These are phyloP conservation scores for Lathamus discolor DNA, from an alignment of 2,113 vertebrate genomes.

Conservation along the genomic window DNA sequence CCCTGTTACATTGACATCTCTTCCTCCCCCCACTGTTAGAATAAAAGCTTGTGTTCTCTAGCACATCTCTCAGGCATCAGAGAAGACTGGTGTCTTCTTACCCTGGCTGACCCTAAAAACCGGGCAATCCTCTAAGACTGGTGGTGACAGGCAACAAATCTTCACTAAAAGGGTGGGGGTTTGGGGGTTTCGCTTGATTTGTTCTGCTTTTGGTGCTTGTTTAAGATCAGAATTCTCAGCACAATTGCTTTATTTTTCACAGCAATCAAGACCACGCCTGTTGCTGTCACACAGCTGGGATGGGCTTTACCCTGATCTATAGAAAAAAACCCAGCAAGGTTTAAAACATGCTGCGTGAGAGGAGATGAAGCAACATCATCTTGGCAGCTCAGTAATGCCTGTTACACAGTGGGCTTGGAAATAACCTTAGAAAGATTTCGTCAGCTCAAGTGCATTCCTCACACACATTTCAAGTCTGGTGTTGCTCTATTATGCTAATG, in stretches of 20 bases:
- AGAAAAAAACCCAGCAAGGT: neutral
- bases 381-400: neutral
- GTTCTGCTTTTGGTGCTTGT: neutral
- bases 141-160: neutral
- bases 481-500: neutral
- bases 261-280: neutral
- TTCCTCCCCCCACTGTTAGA: neutral
- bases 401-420: neutral
- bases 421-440: neutral
- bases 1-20: neutral
- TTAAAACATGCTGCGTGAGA: neutral
- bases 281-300: neutral
- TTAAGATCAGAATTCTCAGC: neutral
- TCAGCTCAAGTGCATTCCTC: neutral
- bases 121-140: neutral
- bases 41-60: neutral
- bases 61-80: neutral
- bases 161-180: neutral
- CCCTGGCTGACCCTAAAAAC: neutral
- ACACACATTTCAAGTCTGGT: too few species aligned
- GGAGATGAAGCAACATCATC: neutral
- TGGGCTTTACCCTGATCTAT: neutral
- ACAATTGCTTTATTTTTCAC: neutral
- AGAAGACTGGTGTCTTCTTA: neutral
- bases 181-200: neutral